Evolutionary conservation across 2,113 vertebrate species (phyloP).

Genomic region (Silurus meridionalis): DNA sequence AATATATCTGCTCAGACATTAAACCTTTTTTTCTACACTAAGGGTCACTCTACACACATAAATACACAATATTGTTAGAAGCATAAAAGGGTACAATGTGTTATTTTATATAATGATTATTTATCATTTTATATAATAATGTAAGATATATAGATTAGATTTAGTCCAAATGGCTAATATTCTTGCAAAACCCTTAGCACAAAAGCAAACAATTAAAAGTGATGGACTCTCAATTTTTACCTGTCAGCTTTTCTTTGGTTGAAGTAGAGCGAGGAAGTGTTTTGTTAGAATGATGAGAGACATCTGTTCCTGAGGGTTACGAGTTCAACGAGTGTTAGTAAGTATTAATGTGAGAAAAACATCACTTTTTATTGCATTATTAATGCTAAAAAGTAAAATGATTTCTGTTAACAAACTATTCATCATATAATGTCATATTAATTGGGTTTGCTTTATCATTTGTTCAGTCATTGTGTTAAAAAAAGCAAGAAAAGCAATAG

Average conservation of each 20-base stretch:
- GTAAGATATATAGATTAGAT: background rate
- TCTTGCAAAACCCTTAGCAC: background rate
- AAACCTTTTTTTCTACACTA: background rate
- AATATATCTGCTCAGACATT: background rate
- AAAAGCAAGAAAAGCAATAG: background rate
- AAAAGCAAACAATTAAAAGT: background rate
- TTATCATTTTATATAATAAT: too few species aligned
- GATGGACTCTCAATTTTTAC: conserved; percentile 11
- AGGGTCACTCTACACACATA: background rate
- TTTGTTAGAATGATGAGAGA: background rate
- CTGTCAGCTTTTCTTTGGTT: background rate
- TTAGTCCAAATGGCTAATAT: background rate
- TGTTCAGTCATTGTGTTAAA: background rate
- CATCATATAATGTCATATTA: background rate
- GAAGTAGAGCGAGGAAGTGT: background rate
- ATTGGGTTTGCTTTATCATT: background rate
- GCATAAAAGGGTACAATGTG: background rate
- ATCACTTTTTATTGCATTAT: background rate
- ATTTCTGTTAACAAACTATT: background rate
- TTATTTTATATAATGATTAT: background rate
- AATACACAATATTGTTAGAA: background rate
- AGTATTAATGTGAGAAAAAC: conserved; percentile 13
- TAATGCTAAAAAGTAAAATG: background rate
- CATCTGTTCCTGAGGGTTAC: conserved; percentile 32
- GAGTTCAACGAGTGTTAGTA: conserved; percentile 42